A percentile compares a stretch with the other conserved stretches of the same genome.
These are phyloP conservation scores for Gallinago undulata DNA, from an alignment of 2,113 vertebrate genomes.

Conservation along the genomic window DNA sequence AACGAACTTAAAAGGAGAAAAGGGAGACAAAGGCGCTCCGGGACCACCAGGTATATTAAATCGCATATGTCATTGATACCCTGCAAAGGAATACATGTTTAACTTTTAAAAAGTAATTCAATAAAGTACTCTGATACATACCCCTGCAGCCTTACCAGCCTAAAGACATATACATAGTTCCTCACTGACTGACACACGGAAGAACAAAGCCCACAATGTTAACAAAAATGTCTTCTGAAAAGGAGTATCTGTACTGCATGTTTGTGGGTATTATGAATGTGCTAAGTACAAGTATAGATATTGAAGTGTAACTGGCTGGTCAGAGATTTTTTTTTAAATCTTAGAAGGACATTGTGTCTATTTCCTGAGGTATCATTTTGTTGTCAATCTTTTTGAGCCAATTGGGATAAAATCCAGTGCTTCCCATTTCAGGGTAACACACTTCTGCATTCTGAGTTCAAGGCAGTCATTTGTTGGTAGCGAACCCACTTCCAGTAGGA, in stretches of 20 bases:
- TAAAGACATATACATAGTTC: background rate
- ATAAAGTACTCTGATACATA: background rate
- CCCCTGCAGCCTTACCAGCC: background rate
- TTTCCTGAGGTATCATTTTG: background rate
- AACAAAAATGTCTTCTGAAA: background rate
- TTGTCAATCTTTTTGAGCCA: background rate
- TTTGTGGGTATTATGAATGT: background rate
- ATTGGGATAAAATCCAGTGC: background rate
- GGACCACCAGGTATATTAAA: conserved; percentile 77
- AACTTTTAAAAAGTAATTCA: background rate
- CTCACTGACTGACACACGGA: background rate
- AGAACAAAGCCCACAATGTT: background rate
- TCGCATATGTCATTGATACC: background rate
- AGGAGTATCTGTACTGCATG: background rate
- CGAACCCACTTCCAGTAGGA: background rate
- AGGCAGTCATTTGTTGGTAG: background rate
- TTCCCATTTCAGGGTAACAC: background rate
- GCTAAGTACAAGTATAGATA: background rate
- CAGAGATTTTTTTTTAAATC: background rate
- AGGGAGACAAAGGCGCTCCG: conserved; percentile 85
- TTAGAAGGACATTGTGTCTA: background rate
- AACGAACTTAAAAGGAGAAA: conserved; percentile 84
- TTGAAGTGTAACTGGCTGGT: background rate
- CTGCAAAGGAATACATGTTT: background rate
- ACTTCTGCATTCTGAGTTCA: background rate